Conservation (phyloP, 2,797 vertebrate genomes). For the Lithobates sylvaticus region DNA sequence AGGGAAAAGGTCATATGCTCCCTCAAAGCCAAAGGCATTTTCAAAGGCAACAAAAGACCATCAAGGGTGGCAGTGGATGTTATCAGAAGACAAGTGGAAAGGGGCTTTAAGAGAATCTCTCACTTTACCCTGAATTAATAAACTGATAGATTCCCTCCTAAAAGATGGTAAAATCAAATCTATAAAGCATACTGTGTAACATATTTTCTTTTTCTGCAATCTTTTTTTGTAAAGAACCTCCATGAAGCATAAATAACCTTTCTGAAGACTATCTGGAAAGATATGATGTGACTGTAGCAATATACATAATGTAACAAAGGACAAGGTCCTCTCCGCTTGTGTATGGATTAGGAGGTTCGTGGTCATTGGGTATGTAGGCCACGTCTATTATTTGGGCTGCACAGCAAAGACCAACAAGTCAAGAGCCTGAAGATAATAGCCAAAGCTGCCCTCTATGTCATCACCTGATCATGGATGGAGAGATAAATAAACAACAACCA, state of each 20-base stretch:
- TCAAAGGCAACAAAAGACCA: too few relatives aligned
- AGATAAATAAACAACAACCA: not conserved
- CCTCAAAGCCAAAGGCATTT: not conserved
- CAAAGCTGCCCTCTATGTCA: not conserved
- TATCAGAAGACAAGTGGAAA: too few relatives aligned
- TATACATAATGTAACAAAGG: not conserved
- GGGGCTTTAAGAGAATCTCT: not conserved
- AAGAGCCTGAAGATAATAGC: not conserved
- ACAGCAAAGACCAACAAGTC: not conserved
- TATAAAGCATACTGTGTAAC: too few relatives aligned
- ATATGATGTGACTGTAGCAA: not conserved
- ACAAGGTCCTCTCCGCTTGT: not conserved
- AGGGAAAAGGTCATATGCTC: not conserved
- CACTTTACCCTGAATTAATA: not conserved
- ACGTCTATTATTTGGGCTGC: not conserved
- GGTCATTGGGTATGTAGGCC: not conserved
- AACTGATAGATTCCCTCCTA: not conserved
- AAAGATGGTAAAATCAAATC: too few relatives aligned
- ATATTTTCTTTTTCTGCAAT: not conserved
- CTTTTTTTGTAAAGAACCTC: not conserved
- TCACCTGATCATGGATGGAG: not conserved
- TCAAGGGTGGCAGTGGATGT: too few relatives aligned
- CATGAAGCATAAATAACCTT: too few relatives aligned
- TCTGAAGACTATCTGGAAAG: not conserved
- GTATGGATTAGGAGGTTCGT: not conserved